Base-by-base conservation (phyloP, 1,140 invertebrate species). In the Lasaia peninsularis region DNA sequence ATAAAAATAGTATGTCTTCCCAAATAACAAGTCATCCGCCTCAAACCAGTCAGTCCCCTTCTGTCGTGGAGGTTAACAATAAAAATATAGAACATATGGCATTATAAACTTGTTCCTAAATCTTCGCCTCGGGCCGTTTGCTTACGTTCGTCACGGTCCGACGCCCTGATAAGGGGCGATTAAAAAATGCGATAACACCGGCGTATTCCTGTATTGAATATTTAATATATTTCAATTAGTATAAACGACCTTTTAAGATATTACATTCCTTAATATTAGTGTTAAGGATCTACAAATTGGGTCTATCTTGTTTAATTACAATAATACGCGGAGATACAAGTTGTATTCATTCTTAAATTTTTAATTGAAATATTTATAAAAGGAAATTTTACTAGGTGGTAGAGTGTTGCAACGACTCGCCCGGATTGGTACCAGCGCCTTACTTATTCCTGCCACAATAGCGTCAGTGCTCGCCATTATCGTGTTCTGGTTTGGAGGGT, bases 121-220 rank as follows among this genome's bases (percentile, higher is more conserved):
- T 60, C 52, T 58, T 63, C 20, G 62, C 62, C 56, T 55, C 44
- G 33, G 57, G 62, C 62, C 49, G 56, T 58, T 63, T 63, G 37
- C 44, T 14, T 56, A 18, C 28, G 33, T 56, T 59, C 52, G 62
- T 56, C 53, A 63, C 51, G 56, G 52, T 63, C 31, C 48, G 52
- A 59, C 62, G 62, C 62, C 56, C 59, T 14, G 53, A 55, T 56
- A 33, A 56, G 62, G 60, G 57, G 56, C 58, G 44, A 48, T 37
- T 52, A 52, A 50, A 61, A 56, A 32, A 18, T 40, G 8, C 33
- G 51, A 53, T 53, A 53, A 34, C 31, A 12, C 51, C 33, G 21
- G 21, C 33, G 9, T 54, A 31, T 53, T 34, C 32, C 5, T 40
- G 21, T 24, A 24, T 20, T 54, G 52, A 35, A 35, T 54, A 34